Evolutionary conservation across 2,113 vertebrate species (phyloP).

Genomic region (Andinoacara biseriatus): DNA sequence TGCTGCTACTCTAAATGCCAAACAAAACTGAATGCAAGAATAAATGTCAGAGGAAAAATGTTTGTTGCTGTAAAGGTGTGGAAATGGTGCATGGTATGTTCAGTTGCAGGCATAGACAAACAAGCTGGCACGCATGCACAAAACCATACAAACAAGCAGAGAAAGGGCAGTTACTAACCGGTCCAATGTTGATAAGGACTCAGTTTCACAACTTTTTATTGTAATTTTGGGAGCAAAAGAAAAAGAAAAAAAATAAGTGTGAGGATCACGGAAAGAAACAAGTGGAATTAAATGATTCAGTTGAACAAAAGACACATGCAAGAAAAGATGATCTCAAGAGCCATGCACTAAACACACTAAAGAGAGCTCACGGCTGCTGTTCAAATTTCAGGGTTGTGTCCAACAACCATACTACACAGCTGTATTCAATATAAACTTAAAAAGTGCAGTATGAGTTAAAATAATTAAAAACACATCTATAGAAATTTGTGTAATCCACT

Average conservation of each 20-base stretch:
- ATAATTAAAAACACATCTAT: conserved; percentile 5
- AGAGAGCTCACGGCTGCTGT: conserved; percentile 13
- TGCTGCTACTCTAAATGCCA: conserved; percentile 60
- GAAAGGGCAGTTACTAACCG: conserved; percentile 96
- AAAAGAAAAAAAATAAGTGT: conserved; percentile 83
- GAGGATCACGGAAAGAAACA: conserved; percentile 94
- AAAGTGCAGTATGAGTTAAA: neutral
- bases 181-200: conserved; percentile 99
- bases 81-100: conserved; percentile 68
- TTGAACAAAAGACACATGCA: conserved; percentile 82
- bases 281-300: conserved; percentile 84
- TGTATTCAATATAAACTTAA: conserved; percentile 15
- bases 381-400: neutral
- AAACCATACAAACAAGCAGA: conserved; percentile 76
- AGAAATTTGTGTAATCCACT: neutral
- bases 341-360: conserved; percentile 76
- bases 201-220: conserved; percentile 98
- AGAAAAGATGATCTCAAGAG: conserved; percentile 78
- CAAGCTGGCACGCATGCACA: conserved; percentile 71
- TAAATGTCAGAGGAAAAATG: conserved; percentile 18
- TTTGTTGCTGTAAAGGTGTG: conserved; percentile 34
- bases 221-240: conserved; percentile 83
- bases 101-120: conserved; percentile 65
- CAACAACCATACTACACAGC: conserved; percentile 14
- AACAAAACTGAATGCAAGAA: conserved; percentile 60